Percentiles rank a stretch among this genome's conserved stretches.
Evolutionary conservation across 1,140 invertebrate species (phyloP).

Genomic region (Cephus cinctus): DNA sequence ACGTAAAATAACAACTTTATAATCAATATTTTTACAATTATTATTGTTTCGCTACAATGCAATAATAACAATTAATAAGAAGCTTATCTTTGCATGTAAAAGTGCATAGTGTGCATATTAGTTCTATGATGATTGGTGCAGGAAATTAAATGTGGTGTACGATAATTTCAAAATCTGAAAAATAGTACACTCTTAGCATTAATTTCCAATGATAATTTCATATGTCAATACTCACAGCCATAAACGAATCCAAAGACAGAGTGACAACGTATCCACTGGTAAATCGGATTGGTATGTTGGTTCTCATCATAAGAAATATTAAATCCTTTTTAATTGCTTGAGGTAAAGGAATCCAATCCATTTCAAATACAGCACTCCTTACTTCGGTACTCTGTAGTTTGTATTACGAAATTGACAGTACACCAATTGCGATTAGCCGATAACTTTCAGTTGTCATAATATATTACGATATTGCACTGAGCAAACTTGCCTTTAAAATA

Average conservation of each 20-base stretch:
- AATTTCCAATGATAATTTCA: not conserved
- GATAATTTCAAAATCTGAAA: constrained; percentile 32
- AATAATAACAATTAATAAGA: too few species aligned
- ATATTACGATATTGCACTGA: too few species aligned
- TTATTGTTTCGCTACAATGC: too few species aligned
- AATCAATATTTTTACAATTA: too few species aligned
- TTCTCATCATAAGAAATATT: constrained; percentile 21
- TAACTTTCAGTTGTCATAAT: not conserved
- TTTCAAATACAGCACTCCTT: constrained; percentile 20
- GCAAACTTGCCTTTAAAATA: constrained; percentile 33
- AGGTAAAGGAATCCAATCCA: constrained; percentile 26
- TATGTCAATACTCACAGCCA: constrained; percentile 28
- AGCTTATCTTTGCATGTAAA: too few species aligned
- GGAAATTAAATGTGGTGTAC: constrained; percentile 28
- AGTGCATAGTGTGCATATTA: too few species aligned
- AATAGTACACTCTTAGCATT: not conserved
- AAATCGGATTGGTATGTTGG: constrained; percentile 28
- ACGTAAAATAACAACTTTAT: too few species aligned
- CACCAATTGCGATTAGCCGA: too few species aligned
- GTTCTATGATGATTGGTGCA: not conserved
- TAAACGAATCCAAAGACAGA: constrained; percentile 30
- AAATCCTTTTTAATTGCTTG: constrained; percentile 20
- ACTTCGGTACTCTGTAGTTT: constrained; percentile 24
- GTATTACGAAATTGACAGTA: not conserved
- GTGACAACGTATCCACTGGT: constrained; percentile 30